These are phyloP conservation scores for Sebastes melanostomus DNA, from an alignment of 2,797 vertebrate species.

Conservation along the genomic window DNA sequence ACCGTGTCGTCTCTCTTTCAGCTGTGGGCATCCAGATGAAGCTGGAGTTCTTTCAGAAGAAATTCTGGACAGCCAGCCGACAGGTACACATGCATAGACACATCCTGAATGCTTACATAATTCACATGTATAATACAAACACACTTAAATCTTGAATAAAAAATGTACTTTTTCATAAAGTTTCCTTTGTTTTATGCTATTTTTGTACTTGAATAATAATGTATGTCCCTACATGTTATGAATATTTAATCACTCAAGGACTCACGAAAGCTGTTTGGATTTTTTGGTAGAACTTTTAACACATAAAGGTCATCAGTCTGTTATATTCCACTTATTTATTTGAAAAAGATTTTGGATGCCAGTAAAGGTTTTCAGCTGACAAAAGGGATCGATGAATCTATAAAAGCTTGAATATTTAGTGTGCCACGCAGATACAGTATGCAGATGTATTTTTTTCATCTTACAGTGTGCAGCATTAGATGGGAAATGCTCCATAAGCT, in stretches of 20 bases:
- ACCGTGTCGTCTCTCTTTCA: constrained; percentile 73
- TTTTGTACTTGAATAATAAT: neutral
- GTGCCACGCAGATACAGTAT: neutral
- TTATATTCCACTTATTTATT: neutral
- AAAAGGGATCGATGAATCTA: neutral
- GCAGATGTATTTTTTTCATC: neutral
- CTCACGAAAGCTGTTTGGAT: neutral
- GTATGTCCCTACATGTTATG: neutral
- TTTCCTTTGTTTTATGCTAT: neutral
- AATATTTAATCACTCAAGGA: neutral
- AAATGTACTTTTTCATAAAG: neutral
- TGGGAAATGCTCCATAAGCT: constrained; percentile 96
- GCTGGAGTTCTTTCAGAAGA: constrained; percentile 97
- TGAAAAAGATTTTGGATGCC: neutral
- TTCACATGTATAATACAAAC: neutral
- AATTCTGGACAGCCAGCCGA: constrained; percentile 99
- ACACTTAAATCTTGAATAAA: neutral
- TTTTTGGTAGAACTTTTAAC: neutral
- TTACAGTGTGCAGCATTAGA: constrained; percentile 93
- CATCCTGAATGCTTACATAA: neutral
- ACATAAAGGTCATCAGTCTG: neutral
- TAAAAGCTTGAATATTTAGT: neutral
- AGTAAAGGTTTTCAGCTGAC: neutral
- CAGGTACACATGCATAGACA: constrained; percentile 83
- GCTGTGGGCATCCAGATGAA: constrained; percentile 99